phyloP scores from a whole-genome alignment of 2,888 invertebrate genomes.

The Pseudococcus jackbeardsleyi region DNA sequence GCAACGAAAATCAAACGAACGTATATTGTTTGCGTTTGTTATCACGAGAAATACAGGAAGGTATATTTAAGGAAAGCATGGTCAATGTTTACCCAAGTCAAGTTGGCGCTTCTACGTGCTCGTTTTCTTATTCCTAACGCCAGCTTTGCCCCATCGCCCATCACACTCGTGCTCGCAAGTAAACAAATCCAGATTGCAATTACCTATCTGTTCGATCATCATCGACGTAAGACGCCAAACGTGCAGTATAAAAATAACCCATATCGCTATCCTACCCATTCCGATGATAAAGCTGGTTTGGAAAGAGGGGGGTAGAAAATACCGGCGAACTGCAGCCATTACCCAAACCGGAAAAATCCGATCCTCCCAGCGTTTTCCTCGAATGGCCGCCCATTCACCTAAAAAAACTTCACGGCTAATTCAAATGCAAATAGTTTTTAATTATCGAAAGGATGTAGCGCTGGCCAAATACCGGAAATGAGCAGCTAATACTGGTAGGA shows the following conservation, averaged over 20 bases:
- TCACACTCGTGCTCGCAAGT: conserved; percentile 19
- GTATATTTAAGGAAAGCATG: conserved; percentile 57
- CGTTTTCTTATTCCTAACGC: conserved; percentile 51
- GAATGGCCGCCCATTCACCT: conserved; percentile 38
- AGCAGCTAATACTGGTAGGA: conserved; percentile 49
- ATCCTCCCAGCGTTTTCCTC: conserved; percentile 44
- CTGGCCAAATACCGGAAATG: conserved; percentile 53
- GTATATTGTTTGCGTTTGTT: conserved; percentile 59
- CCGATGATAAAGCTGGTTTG: background rate
- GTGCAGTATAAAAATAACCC: background rate
- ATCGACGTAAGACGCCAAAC: conserved; percentile 12
- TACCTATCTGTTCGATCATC: conserved; percentile 31
- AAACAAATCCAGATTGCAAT: conserved; percentile 41
- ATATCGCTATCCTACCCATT: background rate
- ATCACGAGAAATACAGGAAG: conserved; percentile 57
- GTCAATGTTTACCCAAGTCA: conserved; percentile 57
- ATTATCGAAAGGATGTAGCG: conserved; percentile 61
- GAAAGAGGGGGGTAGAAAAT: background rate
- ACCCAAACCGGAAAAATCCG: conserved; percentile 27
- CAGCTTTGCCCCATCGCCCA: conserved; percentile 3
- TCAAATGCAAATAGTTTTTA: conserved; percentile 61
- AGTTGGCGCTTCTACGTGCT: conserved; percentile 53
- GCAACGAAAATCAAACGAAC: conserved; percentile 30
- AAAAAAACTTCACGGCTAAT: conserved; percentile 42
- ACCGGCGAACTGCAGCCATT: background rate